Conservation (phyloP, 2,797 vertebrate genomes). For the Vultur gryphus region DNA sequence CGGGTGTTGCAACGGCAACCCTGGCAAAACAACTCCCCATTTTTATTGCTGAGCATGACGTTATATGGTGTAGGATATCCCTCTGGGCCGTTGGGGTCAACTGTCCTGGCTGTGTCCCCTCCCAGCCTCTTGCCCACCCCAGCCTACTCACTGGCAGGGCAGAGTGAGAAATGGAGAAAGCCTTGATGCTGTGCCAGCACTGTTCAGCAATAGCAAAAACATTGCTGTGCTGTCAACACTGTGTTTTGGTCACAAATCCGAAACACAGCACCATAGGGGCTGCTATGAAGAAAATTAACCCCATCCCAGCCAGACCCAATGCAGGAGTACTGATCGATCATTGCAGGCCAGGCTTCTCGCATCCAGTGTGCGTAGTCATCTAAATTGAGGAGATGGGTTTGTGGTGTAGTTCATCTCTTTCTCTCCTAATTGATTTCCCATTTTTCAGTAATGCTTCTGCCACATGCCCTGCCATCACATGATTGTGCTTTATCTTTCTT, state of each 20-base stretch:
- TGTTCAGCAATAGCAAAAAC: neutral
- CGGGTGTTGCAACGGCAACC: neutral
- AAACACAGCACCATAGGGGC: neutral
- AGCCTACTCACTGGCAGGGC: neutral
- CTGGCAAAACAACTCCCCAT: neutral
- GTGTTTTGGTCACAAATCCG: neutral
- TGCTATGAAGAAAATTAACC: neutral
- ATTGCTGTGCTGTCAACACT: neutral
- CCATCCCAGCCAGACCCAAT: neutral
- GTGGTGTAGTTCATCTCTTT: neutral
- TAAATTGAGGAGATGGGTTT: neutral
- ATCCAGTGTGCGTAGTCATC: neutral
- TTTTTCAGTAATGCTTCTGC: neutral
- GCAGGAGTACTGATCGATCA: neutral
- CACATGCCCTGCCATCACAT: neutral
- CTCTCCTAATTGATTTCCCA: neutral
- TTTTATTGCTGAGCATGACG: neutral
- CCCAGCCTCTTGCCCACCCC: neutral
- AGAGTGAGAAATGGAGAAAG: neutral
- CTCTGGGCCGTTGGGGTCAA: neutral
- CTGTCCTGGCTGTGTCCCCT: neutral
- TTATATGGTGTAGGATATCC: neutral
- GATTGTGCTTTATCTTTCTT: neutral
- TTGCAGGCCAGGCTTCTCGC: neutral
- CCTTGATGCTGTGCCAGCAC: neutral